Evolutionary conservation across 2,888 invertebrate species (phyloP), one percentile per base, ranked within the genome.

Genomic region (Glomeris marginata): DNA sequence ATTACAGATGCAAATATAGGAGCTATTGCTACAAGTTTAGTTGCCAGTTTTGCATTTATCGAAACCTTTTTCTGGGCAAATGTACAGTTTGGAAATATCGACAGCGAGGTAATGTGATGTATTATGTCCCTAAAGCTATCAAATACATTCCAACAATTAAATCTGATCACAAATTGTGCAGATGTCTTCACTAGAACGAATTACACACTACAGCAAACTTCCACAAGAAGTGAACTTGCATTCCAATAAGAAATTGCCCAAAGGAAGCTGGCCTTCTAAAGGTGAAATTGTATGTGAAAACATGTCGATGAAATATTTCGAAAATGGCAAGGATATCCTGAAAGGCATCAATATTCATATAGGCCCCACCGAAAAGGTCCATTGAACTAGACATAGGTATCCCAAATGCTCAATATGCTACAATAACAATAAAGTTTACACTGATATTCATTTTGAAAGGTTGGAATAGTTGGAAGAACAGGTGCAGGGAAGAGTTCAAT

Each of bases 171-270:
- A 28, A 28, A 28, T 28, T 28, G 3, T 5, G 8, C 55, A 59
- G 54, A 59, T 60, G 59, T 56, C 58, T 1, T 54, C 55, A 3
- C 91, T 94, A 0, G 94, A 95, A 68, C 76, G 88, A 46, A 77
- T 88, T 1, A 64, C 83, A 21, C 83, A 87, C 62, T 88, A 84
- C 65, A 78, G 80, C 1, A 71, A 77, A 15, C 65, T 88, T 21
- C 78, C 81, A 0, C 72, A 78, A 41, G 87, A 88, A 66, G 75
- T 76, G 1, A 72, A 74, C 0, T 68, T 77, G 16, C 77, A 75
- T 11, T 56, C 57, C 11, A n/a, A 22, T 18, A 38, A 50, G 11
- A 44, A 49, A 40, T 41, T 49, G 45, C 49, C 50, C 1, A 41
- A 44, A 18, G 2, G 10, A 11, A 18, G 46, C n/a, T 52, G 52